Percentiles rank a stretch among this genome's conserved stretches.
Evolutionary conservation across 1,140 invertebrate genomes (phyloP).

Genomic region (Oreohelix idahoensis): DNA sequence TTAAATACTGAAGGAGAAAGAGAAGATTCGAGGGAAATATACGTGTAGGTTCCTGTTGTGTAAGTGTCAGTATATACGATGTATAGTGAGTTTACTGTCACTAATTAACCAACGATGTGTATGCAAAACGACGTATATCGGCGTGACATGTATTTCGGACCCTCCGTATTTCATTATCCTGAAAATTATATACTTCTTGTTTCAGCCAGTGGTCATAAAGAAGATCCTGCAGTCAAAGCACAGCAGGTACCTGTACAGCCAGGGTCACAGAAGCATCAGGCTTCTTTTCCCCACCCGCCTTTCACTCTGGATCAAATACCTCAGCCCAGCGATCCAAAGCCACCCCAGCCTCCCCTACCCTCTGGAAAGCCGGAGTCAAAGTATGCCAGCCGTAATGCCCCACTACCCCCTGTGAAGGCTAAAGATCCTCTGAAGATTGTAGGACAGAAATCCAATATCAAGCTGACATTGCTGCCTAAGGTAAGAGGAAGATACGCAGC

Average conservation of each 20-base stretch:
- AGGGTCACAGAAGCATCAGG: neutral
- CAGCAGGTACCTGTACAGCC: neutral
- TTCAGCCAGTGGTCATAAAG: constrained; percentile 19
- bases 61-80: no score
- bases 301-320: constrained; percentile 12
- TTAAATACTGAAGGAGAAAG: no score
- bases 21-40: no score
- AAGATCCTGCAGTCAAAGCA: neutral
- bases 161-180: no score
- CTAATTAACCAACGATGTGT: no score
- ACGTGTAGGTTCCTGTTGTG: no score
- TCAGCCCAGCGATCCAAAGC: constrained; percentile 26
- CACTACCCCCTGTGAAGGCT: constrained; percentile 48
- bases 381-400: constrained; percentile 34
- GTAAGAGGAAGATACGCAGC: constrained; percentile 46
- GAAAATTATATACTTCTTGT: no score
- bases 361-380: constrained; percentile 18
- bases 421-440: constrained; percentile 71
- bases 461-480: constrained; percentile 78
- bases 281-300: neutral
- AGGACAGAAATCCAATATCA: constrained; percentile 81
- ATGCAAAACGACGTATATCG: no score
- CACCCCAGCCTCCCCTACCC: neutral
- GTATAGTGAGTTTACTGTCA: no score
- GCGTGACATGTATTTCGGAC: no score